Evolutionary conservation across 2,113 vertebrate species (phyloP).

Genomic region (Erinaceus europaeus): DNA sequence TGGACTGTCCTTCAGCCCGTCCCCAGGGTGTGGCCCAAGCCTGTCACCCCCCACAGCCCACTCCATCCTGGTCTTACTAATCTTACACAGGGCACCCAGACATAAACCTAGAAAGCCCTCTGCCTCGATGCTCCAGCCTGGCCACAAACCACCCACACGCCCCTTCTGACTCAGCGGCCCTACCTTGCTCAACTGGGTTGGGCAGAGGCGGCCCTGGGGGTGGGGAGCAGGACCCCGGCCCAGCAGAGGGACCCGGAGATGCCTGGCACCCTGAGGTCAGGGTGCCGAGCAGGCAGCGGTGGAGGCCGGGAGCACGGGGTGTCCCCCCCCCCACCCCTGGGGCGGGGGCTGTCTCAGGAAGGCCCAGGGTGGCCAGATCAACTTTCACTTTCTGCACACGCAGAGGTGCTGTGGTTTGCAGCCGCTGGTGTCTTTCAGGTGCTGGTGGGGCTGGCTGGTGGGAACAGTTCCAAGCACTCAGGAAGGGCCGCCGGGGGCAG

Average conservation of each 20-base stretch:
- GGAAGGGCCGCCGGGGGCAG: too few species aligned
- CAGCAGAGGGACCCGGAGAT: not conserved
- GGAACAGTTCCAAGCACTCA: too few species aligned
- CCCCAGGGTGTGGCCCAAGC: too few species aligned
- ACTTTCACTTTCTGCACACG: conserved; percentile 71
- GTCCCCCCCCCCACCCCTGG: too few species aligned
- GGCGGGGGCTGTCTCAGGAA: not conserved
- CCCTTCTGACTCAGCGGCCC: conserved; percentile 71
- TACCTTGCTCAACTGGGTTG: too few species aligned
- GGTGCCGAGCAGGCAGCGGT: too few species aligned
- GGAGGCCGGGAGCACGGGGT: too few species aligned
- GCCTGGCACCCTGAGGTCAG: not conserved
- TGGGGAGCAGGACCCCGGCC: conserved; percentile 30
- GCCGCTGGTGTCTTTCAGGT: conserved; percentile 61
- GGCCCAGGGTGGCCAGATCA: not conserved
- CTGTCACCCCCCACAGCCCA: too few species aligned
- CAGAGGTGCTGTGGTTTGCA: conserved; percentile 70
- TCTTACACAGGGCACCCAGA: not conserved
- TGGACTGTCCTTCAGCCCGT: too few species aligned
- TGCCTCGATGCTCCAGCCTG: conserved; percentile 50
- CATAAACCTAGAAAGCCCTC: conserved; percentile 71
- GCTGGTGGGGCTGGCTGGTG: conserved; percentile 6
- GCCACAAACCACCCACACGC: conserved; percentile 72
- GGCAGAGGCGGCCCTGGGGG: too few species aligned
- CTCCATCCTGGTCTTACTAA: too few species aligned